Evolutionary conservation across 2,888 invertebrate genomes (phyloP), one percentile per base, ranked within the genome.

Genomic region (Ectemnius continuus): DNA sequence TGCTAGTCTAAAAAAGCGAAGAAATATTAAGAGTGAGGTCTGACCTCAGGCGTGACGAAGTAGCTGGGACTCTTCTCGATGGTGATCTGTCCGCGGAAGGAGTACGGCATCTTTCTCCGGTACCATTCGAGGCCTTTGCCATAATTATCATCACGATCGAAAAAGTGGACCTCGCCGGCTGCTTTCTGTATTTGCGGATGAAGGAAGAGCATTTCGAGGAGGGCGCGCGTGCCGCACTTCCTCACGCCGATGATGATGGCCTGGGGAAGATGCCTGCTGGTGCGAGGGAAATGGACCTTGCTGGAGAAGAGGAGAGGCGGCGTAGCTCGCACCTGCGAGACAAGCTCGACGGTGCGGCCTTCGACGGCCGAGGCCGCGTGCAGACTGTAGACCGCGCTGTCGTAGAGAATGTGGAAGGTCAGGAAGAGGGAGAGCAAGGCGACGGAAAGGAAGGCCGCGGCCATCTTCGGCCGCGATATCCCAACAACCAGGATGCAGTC

Each of bases 31-130:
- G 6, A 11, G 8, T 36, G 4, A 36, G 36, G 8, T 36, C 93
- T 93, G 91, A 97, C 98, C 94, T 97, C 96, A 14, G 97, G 96
- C 69, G 97, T 97, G 60, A 98, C 97, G 92, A 99, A 99, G 92
- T 99, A 99, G 87, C 98, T 97, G 4, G 99, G 99, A 85, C 98
- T 98, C 92, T 99, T 99, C 91, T 99, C 99, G 84, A 98, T 96
- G 69, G 98, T 98, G 83, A 98, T 95, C 91, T 98, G 98, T 58
- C 97, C 96, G 78, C 95, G 94, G 91, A 96, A 96, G 1, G 98
- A 97, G 87, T 96, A 95, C 13, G 98, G 98, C 98, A 99, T 98
- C 90, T 97, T 96, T 88, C 95, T 95, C 74, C 96, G 92, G 91
- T 99, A 99, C 99, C 99, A 99, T 76, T 98, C 97, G 73, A 98